Percentiles rank a stretch among this genome's conserved stretches.
Conservation (phyloP, 2,113 vertebrate genomes). For the Jaculus jaculus region DNA sequence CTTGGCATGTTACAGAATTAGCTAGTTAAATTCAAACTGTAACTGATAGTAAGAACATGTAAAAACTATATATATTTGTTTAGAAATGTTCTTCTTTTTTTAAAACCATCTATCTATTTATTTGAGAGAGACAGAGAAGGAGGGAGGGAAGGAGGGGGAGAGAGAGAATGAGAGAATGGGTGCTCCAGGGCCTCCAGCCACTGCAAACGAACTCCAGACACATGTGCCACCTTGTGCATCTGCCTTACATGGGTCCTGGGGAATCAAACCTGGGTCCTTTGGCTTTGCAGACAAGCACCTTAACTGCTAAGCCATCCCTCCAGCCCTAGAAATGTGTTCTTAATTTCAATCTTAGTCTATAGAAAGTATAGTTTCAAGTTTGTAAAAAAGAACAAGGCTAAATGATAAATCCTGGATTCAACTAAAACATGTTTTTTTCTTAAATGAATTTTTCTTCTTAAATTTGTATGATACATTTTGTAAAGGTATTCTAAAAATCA, state of each 20-base stretch:
- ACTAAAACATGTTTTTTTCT: too few relatives aligned
- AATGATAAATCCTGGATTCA: not conserved
- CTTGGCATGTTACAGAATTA: conserved; percentile 1
- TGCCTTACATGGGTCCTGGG: too few relatives aligned
- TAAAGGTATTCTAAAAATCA: conserved; percentile 43
- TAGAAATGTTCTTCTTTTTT: not conserved
- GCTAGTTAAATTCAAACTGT: conserved; percentile 15
- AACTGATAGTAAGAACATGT: not conserved
- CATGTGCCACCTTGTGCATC: too few relatives aligned
- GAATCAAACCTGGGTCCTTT: too few relatives aligned
- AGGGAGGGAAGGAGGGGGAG: too few relatives aligned
- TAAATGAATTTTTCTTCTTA: not conserved
- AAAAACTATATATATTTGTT: conserved; percentile 36
- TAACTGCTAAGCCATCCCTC: too few relatives aligned
- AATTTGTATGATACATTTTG: conserved; percentile 29
- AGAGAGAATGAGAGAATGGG: too few relatives aligned
- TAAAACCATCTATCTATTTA: too few relatives aligned
- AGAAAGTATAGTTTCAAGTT: not conserved
- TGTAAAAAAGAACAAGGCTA: not conserved
- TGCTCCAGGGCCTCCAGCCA: too few relatives aligned
- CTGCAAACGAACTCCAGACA: too few relatives aligned
- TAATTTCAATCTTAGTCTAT: not conserved
- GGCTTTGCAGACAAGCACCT: too few relatives aligned
- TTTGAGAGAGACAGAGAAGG: too few relatives aligned
- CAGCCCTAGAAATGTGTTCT: conserved; percentile 21